A percentile compares a stretch with the other conserved stretches of the same genome.
These are phyloP conservation scores for Dicerorhinus sumatrensis DNA, from an alignment of 2,113 vertebrate species.

Conservation along the genomic window DNA sequence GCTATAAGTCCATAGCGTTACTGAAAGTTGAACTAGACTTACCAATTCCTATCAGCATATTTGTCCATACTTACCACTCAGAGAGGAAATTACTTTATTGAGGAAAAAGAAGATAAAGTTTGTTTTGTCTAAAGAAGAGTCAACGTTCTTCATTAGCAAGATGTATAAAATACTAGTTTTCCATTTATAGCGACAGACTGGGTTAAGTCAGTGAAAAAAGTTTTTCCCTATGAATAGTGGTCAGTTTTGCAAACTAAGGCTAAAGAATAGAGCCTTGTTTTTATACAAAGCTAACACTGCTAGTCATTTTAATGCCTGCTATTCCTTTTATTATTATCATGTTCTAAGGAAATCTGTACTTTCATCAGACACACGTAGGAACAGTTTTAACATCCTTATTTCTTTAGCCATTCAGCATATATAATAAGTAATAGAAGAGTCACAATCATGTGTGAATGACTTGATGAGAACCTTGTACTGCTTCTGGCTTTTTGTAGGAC, in stretches of 20 bases:
- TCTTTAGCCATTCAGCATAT: background rate
- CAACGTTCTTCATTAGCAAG: background rate
- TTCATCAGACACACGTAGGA: background rate
- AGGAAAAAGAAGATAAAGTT: background rate
- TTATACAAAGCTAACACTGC: background rate
- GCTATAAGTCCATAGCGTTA: background rate
- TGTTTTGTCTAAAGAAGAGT: background rate
- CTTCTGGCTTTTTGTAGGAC: background rate
- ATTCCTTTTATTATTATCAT: background rate
- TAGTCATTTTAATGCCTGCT: background rate
- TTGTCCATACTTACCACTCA: background rate
- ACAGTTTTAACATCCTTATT: constrained; percentile 3
- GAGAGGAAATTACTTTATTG: background rate
- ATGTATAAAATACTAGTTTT: background rate
- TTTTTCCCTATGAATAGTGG: background rate
- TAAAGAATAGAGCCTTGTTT: constrained; percentile 7
- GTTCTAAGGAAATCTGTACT: background rate
- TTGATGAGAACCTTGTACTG: background rate
- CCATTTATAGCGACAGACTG: background rate
- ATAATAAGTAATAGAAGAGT: background rate
- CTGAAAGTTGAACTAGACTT: background rate
- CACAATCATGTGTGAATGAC: background rate
- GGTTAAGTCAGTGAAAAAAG: background rate
- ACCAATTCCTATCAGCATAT: background rate
- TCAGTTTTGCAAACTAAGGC: background rate